Base-by-base conservation (phyloP, 2,113 vertebrate species). In the Psilopsiagon aurifrons region DNA sequence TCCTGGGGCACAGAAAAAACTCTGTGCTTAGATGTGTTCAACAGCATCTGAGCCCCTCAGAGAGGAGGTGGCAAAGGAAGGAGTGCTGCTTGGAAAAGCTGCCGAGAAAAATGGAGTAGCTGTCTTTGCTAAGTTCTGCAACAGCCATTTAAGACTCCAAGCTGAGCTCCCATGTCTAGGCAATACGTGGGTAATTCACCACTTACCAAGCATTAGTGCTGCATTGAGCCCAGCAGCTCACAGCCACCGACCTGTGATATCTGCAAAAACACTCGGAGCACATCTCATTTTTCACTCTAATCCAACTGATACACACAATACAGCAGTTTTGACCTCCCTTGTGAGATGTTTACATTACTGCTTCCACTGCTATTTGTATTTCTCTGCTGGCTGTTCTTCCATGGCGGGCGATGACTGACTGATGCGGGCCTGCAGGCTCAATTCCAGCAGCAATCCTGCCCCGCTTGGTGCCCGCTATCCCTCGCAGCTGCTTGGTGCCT, bases 321-420 rank as follows among this genome's bases (percentile, higher is more conserved):
- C 63, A 83, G 66, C 23, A 7, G 25, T 37, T 82, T n/a, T 87
- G 69, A 83, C 57, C 83, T 83, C 57, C 57, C 73, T n/a, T 25
- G 16, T n/a, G 7, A 85, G 63, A n/a, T 14, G n/a, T 77, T 96
- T 90, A 49, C 1, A 0, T 78, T 74, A 10, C 23, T 37, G 46
- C 77, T 95, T 44, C 89, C 69, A 3, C 22, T 10, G 31, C 79
- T 86, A 5, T 86, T 85, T n/a, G 24, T 37, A 19, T 51, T 71
- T 68, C 73, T 85, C 13, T 49, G 17, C n/a, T 60, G 4, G 1
- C 35, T 35, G 54, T 14, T 35, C 29, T 47, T 41, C 43, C 23
- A 20, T 51, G 31, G 7, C 0, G 3, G 66, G 73, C 0, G 4
- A 17, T 14, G 66, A 20, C 17, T 4, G 81, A 18, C 33, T 8